Base-by-base conservation (phyloP, 2,888 invertebrate genomes). In the Caenorhabditis japonica region DNA sequence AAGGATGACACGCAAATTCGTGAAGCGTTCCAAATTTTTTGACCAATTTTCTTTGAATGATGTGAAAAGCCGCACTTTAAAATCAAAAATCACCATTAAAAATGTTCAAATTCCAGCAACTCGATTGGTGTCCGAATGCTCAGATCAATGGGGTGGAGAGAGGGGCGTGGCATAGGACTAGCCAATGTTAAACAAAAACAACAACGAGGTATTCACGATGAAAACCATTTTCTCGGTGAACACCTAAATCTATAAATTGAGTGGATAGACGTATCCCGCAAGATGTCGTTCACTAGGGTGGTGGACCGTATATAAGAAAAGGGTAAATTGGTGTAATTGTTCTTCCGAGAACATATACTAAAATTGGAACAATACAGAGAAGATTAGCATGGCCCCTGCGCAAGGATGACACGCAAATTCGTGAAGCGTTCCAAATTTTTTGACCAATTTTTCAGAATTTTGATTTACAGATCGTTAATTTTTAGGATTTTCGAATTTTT, bases 1-100 rank as follows among this genome's bases (percentile, higher is more conserved):
- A 93, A 93, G 93, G 92, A 93, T 93, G 93, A 93, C 92, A 93
- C 92, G 92, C 92, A 93, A 93, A 93, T 92, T 93, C 93, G 92
- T 92, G 92, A 93, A 93, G 92, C 92, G 92, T 92, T 92, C 92
- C 92, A 92, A 91, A 92, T 88, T 88, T 88, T 88, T 88, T n/a
- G n/a, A n/a, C n/a, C n/a, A n/a, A n/a, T n/a, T n/a, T n/a, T n/a
- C n/a, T n/a, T n/a, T n/a, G n/a, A n/a, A n/a, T n/a, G n/a, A n/a
- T n/a, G n/a, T n/a, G n/a, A n/a, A n/a, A n/a, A n/a, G 10, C 41
- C 27, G 19, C 15, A 19, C 33, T 52, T n/a, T 27, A 12, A 10
- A 21, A 8, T 2, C 15, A 23, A 47, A 47, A 47, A 12, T 52
- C n/a, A 10, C 10, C 12, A 17, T n/a, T n/a, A n/a, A n/a, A n/a